phyloP scores from a whole-genome alignment of 2,888 invertebrate species.

The Pyrocoelia pectoralis region DNA sequence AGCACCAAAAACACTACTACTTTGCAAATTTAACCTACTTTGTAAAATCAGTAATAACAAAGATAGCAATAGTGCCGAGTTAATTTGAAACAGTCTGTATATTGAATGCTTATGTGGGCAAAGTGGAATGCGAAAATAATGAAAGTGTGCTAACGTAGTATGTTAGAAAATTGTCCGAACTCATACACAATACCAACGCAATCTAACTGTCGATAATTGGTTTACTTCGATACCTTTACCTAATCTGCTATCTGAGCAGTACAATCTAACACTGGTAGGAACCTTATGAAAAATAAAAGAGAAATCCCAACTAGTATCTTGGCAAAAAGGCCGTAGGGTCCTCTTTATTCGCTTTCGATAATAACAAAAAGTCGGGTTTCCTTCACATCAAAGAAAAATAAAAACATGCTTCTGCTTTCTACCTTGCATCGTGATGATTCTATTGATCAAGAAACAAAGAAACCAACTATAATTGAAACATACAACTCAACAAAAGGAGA shows the following conservation, averaged over 20 bases:
- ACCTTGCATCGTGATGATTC: constrained; percentile 25
- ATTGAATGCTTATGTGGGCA: too few species aligned
- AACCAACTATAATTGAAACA: constrained; percentile 30
- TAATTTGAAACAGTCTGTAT: too few species aligned
- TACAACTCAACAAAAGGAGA: constrained; percentile 36
- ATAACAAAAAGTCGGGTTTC: constrained; percentile 40
- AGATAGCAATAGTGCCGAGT: too few species aligned
- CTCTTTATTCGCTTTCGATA: constrained; percentile 40
- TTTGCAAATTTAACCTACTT: too few species aligned
- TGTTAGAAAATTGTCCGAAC: not conserved
- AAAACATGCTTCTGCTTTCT: constrained; percentile 28
- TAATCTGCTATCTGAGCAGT: constrained; percentile 11
- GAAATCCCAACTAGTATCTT: constrained; percentile 35
- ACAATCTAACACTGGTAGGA: constrained; percentile 38
- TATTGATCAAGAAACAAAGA: constrained; percentile 28
- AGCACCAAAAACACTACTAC: too few species aligned
- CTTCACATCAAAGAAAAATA: constrained; percentile 38
- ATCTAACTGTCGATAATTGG: too few species aligned
- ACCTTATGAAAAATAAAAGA: constrained; percentile 40
- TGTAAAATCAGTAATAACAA: too few species aligned
- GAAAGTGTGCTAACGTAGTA: too few species aligned
- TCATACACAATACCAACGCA: constrained; percentile 38
- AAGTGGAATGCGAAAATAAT: too few species aligned
- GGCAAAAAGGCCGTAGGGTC: constrained; percentile 23
- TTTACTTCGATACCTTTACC: constrained; percentile 39